phyloP scores from a whole-genome alignment of 2,113 vertebrate genomes.

The Rissa tridactyla region DNA sequence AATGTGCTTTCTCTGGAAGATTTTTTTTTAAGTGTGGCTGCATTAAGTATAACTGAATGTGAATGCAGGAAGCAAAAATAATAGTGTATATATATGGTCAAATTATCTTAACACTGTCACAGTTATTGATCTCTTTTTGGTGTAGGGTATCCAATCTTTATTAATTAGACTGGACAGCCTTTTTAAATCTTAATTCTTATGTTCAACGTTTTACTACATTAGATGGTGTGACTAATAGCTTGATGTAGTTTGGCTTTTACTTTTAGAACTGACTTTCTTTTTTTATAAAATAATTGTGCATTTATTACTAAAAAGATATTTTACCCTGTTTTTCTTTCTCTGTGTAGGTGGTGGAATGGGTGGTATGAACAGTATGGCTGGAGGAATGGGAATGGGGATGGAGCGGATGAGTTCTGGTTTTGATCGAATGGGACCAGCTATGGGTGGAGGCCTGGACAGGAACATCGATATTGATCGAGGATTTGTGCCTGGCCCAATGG shows the following conservation, averaged over 20 bases:
- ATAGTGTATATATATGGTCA: not conserved
- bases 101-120: not conserved
- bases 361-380: slow-evolving; percentile 88
- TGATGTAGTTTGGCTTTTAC: not conserved
- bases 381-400: slow-evolving; percentile 77
- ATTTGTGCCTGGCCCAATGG: slow-evolving; percentile 86
- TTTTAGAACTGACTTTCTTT: not conserved
- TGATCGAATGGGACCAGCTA: slow-evolving; percentile 85
- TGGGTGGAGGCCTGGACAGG: slow-evolving; percentile 80
- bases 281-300: not conserved
- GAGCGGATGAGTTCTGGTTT: slow-evolving; percentile 90
- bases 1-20: not conserved
- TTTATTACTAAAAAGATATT: not conserved
- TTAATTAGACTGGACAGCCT: not conserved
- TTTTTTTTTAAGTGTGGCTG: not conserved
- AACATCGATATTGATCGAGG: slow-evolving; percentile 90
- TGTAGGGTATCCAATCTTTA: not conserved
- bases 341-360: slow-evolving; percentile 76
- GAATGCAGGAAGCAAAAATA: not conserved
- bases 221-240: not conserved
- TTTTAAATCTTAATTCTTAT: not conserved
- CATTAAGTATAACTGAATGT: not conserved
- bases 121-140: not conserved
- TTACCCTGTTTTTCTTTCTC: not conserved
- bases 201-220: not conserved